phyloP scores from a whole-genome alignment of 2,888 invertebrate species.

The Campoplex nolae region DNA sequence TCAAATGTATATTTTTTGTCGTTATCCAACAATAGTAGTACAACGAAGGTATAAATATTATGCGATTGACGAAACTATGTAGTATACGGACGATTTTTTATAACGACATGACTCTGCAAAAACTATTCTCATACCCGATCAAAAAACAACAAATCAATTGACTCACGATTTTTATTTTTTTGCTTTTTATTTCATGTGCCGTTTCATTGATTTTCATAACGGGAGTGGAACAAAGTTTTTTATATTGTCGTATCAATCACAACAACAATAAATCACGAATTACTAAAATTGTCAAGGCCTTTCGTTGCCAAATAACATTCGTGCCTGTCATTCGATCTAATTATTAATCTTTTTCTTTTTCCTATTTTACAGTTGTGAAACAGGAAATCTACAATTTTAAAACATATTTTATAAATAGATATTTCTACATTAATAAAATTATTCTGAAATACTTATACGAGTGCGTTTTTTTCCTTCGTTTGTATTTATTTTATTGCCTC shows the following conservation, averaged over 20 bases:
- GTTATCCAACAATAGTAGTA: neutral
- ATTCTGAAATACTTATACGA: constrained; percentile 6
- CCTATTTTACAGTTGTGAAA: neutral
- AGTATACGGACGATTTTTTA: constrained; percentile 6
- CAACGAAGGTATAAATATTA: neutral
- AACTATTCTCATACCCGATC: constrained; percentile 44
- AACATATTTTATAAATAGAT: constrained; percentile 4
- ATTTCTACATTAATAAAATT: constrained; percentile 24
- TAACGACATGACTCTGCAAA: constrained; percentile 57
- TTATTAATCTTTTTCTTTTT: constrained; percentile 11
- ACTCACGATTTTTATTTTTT: neutral
- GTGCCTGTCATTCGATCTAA: constrained; percentile 10
- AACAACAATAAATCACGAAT: constrained; percentile 9
- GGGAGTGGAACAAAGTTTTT: neutral
- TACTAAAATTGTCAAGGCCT: constrained; percentile 13
- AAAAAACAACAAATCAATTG: constrained; percentile 4
- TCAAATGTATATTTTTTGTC: neutral
- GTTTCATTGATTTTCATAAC: neutral
- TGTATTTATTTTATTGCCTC: constrained; percentile 34
- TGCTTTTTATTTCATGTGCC: neutral
- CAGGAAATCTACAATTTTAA: neutral
- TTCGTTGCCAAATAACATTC: constrained; percentile 12
- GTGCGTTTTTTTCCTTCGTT: neutral
- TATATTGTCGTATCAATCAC: neutral
- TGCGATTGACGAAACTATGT: neutral